phyloP scores from a whole-genome alignment of 53 echinoderm and acorn worm genomes.

The Zoroaster sp. region DNA sequence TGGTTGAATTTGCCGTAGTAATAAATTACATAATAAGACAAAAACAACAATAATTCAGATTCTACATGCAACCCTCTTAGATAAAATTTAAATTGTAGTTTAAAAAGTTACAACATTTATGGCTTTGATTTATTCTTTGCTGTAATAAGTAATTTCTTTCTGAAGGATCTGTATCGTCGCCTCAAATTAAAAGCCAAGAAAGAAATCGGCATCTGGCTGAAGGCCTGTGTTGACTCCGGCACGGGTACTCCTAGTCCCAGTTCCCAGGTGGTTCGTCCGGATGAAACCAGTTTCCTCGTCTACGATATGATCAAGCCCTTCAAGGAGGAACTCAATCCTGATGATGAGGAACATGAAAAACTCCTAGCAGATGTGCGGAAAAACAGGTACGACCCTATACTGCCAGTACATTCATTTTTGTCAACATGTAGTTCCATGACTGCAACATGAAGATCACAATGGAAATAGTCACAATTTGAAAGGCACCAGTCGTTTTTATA shows the following conservation, averaged over 20 bases:
- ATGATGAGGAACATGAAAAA: not conserved
- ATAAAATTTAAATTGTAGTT: too few relatives aligned
- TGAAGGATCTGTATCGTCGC: conserved; percentile 33
- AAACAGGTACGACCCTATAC: not conserved
- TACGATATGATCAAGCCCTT: conserved; percentile 31
- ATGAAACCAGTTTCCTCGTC: conserved; percentile 27
- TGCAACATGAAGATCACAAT: too few relatives aligned
- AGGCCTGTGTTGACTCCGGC: conserved; percentile 1
- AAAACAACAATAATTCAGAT: too few relatives aligned
- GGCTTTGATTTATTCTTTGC: too few relatives aligned
- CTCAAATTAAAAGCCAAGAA: conserved; percentile 40
- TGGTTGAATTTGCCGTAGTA: too few relatives aligned
- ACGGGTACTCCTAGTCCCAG: not conserved
- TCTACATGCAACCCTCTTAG: too few relatives aligned
- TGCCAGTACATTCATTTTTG: not conserved
- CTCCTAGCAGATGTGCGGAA: not conserved
- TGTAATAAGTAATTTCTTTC: too few relatives aligned
- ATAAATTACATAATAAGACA: too few relatives aligned
- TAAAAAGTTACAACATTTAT: too few relatives aligned
- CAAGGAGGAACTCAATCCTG: conserved; percentile 17
- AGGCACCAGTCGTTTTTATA: too few relatives aligned
- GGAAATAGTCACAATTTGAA: too few relatives aligned
- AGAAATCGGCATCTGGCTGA: conserved; percentile 7
- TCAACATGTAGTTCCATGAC: too few relatives aligned
- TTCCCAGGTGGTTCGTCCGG: not conserved